These are phyloP conservation scores for Rambutsinella grinnellia DNA, from an alignment of 2,888 invertebrate genomes.

Conservation along the genomic window DNA sequence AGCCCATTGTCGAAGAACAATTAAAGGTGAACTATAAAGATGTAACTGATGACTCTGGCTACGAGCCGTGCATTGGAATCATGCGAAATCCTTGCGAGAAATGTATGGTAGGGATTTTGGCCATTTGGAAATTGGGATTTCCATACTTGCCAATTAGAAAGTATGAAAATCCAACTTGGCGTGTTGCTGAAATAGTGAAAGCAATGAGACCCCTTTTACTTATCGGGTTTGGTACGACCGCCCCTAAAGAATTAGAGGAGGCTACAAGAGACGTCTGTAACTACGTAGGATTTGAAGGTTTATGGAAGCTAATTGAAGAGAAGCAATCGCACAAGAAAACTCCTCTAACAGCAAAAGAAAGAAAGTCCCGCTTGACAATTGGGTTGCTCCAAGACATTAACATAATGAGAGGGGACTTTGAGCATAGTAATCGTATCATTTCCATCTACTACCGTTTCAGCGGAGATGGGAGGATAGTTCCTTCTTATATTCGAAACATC, in stretches of 20 bases:
- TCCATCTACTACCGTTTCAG: too few species aligned
- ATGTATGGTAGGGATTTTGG: neutral
- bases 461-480: neutral
- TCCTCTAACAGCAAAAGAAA: too few species aligned
- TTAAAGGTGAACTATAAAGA: neutral
- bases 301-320: too few species aligned
- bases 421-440: too few species aligned
- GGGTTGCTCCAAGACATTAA: too few species aligned
- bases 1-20: neutral
- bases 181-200: conserved; percentile 1
- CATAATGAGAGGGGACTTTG: too few species aligned
- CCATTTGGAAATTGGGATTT: conserved; percentile 12
- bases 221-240: neutral
- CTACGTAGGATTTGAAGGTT: neutral
- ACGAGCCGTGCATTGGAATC: neutral
- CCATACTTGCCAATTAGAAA: neutral
- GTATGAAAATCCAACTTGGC: neutral
- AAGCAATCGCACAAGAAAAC: too few species aligned
- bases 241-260: neutral
- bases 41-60: neutral
- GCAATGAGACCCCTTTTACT: neutral
- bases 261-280: neutral
- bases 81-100: neutral
- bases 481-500: neutral
- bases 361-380: too few species aligned